Percentiles rank a stretch among this genome's conserved stretches.
These are phyloP conservation scores for Gobiocypris rarus DNA, from an alignment of 2,113 vertebrate species.

Conservation along the genomic window DNA sequence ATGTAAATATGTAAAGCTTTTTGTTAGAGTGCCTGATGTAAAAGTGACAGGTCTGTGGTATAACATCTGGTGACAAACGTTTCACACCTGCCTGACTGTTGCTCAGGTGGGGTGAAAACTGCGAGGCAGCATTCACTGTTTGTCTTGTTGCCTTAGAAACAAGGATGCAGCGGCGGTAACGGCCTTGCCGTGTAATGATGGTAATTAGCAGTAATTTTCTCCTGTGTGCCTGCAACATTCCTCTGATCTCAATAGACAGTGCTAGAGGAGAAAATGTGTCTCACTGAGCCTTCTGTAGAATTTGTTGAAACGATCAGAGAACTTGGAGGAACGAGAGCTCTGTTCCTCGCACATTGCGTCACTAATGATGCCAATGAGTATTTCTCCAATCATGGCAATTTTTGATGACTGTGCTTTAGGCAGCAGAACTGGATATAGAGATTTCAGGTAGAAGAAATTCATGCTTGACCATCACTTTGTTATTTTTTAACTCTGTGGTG, in stretches of 20 bases:
- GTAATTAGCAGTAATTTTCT: slow-evolving; percentile 64
- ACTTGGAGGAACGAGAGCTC: slow-evolving; percentile 3
- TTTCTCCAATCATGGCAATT: neutral
- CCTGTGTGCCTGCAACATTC: slow-evolving; percentile 42
- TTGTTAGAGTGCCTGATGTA: neutral
- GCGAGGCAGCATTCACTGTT: neutral
- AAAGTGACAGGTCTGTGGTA: neutral
- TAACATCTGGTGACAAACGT: slow-evolving; percentile 14
- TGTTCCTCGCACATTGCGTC: neutral
- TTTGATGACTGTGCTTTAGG: neutral
- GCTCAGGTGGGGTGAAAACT: slow-evolving; percentile 30
- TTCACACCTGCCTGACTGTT: slow-evolving; percentile 8
- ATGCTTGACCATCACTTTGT: slow-evolving; percentile 9
- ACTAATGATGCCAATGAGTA: neutral
- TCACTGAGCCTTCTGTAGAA: slow-evolving; percentile 7
- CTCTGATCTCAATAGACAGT: slow-evolving; percentile 21
- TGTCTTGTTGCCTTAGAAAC: slow-evolving; percentile 24
- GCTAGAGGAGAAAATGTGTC: slow-evolving; percentile 22
- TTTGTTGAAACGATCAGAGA: neutral
- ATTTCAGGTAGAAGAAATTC: slow-evolving; percentile 3
- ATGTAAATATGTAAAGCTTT: neutral
- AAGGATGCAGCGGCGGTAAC: slow-evolving; percentile 63
- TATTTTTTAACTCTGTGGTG: slow-evolving; percentile 50
- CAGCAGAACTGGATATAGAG: neutral
- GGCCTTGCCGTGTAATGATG: slow-evolving; percentile 62